These are phyloP conservation scores for Sardina pilchardus DNA, from an alignment of 2,113 vertebrate species.

Conservation along the genomic window DNA sequence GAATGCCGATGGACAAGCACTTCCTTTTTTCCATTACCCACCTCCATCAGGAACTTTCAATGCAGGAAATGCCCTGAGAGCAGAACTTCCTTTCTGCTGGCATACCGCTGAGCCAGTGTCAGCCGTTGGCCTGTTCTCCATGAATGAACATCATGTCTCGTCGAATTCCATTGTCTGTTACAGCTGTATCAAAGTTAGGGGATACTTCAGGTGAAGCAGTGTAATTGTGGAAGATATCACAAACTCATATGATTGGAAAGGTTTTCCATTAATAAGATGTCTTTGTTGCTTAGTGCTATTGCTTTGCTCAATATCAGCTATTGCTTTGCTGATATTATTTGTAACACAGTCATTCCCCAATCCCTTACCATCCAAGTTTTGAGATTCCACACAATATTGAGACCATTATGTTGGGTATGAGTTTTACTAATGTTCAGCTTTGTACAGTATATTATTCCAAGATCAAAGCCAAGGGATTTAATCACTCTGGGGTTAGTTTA, in stretches of 20 bases:
- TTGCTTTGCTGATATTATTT: neutral
- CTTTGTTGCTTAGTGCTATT: neutral
- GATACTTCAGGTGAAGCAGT: neutral
- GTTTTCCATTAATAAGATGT: neutral
- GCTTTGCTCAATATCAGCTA: neutral
- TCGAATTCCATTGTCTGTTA: neutral
- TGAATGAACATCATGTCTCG: neutral
- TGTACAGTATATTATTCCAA: too few species aligned
- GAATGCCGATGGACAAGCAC: slow-evolving; percentile 76
- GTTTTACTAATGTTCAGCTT: too few species aligned
- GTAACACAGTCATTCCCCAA: neutral
- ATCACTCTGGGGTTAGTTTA: too few species aligned
- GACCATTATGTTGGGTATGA: too few species aligned
- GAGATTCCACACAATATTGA: too few species aligned
- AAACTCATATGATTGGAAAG: neutral
- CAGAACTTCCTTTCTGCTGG: slow-evolving; percentile 73
- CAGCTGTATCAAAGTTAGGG: neutral
- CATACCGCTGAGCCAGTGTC: neutral
- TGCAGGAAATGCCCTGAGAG: slow-evolving; percentile 73
- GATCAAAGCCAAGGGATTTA: too few species aligned
- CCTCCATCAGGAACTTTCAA: slow-evolving; percentile 62
- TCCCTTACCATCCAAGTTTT: too few species aligned
- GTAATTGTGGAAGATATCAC: neutral
- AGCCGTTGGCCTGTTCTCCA: neutral
- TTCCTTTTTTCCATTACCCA: slow-evolving; percentile 77